phyloP scores from a whole-genome alignment of 2,113 vertebrate genomes.

The Microtus ochrogaster region DNA sequence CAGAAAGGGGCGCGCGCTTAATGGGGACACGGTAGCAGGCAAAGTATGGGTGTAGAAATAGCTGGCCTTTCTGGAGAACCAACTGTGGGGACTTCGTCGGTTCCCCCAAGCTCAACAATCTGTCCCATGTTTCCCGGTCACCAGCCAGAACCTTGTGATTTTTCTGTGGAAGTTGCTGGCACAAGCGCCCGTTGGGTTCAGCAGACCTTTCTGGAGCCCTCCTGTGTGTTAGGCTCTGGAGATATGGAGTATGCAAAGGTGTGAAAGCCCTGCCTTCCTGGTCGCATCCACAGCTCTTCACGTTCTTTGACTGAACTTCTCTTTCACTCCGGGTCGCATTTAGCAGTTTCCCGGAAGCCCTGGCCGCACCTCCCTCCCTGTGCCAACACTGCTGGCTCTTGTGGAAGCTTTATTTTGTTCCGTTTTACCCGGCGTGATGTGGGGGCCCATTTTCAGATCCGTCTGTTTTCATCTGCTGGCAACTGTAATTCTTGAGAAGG shows the following conservation, averaged over 20 bases:
- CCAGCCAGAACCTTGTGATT: slow-evolving; percentile 16
- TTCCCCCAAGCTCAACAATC: neutral
- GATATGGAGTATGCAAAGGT: neutral
- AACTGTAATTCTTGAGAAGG: neutral
- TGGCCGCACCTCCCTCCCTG: slow-evolving; percentile 29
- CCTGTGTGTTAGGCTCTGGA: neutral
- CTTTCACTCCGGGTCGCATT: neutral
- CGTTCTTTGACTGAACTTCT: neutral
- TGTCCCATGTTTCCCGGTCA: neutral
- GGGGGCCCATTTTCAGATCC: slow-evolving; percentile 55
- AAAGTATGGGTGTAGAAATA: neutral
- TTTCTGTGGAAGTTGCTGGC: slow-evolving; percentile 73
- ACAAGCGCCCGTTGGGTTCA: neutral
- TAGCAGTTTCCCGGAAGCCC: slow-evolving; percentile 55
- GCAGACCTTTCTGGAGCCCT: slow-evolving; percentile 23
- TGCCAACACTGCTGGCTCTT: slow-evolving; percentile 28
- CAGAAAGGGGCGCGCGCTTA: neutral
- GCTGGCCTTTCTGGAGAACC: neutral
- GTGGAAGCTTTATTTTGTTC: slow-evolving; percentile 63
- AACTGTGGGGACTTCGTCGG: neutral
- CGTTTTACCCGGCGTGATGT: neutral
- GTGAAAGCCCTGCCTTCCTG: neutral
- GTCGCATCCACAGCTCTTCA: neutral
- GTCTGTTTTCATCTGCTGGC: slow-evolving; percentile 32
- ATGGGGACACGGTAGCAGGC: slow-evolving; percentile 30